phyloP scores from a whole-genome alignment of 2,113 vertebrate genomes.

The rabbit (Oryctolagus cuniculus) region DNA sequence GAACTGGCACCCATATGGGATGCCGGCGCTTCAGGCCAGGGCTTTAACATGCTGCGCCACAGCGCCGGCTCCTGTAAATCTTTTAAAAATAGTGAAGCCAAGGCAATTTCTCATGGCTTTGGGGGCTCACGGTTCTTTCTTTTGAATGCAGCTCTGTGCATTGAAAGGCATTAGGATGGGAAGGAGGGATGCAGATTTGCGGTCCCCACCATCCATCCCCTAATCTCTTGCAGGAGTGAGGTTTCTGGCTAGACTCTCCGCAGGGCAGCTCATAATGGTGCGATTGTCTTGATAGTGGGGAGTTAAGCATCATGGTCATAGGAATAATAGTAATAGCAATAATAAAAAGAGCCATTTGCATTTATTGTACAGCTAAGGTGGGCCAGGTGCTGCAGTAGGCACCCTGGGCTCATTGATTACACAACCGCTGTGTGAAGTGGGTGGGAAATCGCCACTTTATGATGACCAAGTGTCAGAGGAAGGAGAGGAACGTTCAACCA shows the following conservation, averaged over 20 bases:
- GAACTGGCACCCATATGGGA: no score
- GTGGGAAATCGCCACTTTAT: constrained; percentile 12
- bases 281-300: not conserved
- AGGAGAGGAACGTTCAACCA: not conserved
- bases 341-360: constrained; percentile 12
- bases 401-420: not conserved
- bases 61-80: no score
- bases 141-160: not conserved
- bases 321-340: not conserved
- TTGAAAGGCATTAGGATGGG: not conserved
- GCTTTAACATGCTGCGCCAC: no score
- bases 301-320: not conserved
- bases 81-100: not conserved
- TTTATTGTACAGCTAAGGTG: not conserved
- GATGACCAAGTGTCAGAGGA: not conserved
- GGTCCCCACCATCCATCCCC: no score
- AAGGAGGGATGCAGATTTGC: not conserved
- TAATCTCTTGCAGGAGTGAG: not conserved
- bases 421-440: not conserved
- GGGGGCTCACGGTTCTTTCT: not conserved
- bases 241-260: not conserved
- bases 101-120: not conserved
- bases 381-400: not conserved
- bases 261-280: not conserved
- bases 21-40: no score